phyloP scores from a whole-genome alignment of 2,113 vertebrate species.

The Cochlearius cochlearius region DNA sequence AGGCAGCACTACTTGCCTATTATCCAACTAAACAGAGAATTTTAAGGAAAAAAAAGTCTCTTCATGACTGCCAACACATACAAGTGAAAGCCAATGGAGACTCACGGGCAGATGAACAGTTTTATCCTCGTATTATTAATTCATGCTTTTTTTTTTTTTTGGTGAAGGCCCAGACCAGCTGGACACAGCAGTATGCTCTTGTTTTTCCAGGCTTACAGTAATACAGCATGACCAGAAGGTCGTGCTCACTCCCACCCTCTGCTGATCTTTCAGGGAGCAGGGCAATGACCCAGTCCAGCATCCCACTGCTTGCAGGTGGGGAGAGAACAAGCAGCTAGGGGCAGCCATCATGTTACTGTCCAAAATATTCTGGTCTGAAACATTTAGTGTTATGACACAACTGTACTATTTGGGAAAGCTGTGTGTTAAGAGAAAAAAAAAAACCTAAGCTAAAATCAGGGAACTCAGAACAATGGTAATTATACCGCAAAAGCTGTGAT shows the following conservation, averaged over 20 bases:
- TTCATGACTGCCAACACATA: neutral
- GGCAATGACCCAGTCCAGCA: neutral
- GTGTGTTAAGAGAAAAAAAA: neutral
- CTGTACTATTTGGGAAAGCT: neutral
- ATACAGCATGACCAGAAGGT: neutral
- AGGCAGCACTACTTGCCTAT: neutral
- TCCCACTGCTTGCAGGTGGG: neutral
- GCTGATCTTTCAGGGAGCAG: neutral
- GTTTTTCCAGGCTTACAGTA: neutral
- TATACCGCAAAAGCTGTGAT: neutral
- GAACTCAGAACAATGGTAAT: neutral
- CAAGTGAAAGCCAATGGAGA: neutral
- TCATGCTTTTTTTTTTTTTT: neutral
- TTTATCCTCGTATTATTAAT: neutral
- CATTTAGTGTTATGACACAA: no score
- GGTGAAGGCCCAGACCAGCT: neutral
- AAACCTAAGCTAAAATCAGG: neutral
- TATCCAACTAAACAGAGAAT: neutral
- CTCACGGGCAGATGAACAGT: neutral
- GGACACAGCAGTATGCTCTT: neutral
- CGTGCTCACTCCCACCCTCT: neutral
- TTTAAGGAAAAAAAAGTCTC: neutral
- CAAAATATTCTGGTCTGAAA: neutral
- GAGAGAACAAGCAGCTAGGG: neutral
- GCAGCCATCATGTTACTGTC: no score